Conservation (phyloP, 2,888 invertebrate genomes). For the Synanthedon myopaeformis region DNA sequence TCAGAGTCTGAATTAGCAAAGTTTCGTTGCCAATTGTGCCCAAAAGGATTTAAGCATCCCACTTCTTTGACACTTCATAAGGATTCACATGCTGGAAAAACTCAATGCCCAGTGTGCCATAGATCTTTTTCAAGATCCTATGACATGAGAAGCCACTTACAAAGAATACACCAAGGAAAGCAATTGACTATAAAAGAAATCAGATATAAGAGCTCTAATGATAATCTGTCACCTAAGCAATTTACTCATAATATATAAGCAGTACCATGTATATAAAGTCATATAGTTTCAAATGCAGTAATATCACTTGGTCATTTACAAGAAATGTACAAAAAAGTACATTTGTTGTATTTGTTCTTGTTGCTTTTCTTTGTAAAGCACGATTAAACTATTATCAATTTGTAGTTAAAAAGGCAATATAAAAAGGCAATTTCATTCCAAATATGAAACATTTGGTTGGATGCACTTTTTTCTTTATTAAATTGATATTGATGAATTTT, state of each 20-base stretch:
- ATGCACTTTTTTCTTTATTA: too few relatives aligned
- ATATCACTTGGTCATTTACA: too few relatives aligned
- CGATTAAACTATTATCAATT: too few relatives aligned
- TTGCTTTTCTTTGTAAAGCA: too few relatives aligned
- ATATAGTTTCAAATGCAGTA: too few relatives aligned
- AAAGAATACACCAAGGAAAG: conserved; percentile 71
- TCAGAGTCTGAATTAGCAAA: conserved; percentile 69
- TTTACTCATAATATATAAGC: conserved; percentile 30
- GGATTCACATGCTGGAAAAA: conserved; percentile 74
- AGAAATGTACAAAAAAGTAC: too few relatives aligned
- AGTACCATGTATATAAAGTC: too few relatives aligned
- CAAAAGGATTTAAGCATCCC: conserved; percentile 74
- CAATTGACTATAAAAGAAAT: conserved; percentile 64
- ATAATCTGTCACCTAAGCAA: conserved; percentile 45
- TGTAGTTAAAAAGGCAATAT: too few relatives aligned
- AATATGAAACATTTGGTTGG: too few relatives aligned
- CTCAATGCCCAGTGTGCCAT: conserved; percentile 73
- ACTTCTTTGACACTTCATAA: conserved; percentile 73
- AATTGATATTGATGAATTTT: too few relatives aligned
- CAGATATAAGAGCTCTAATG: conserved; percentile 55
- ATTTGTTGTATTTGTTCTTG: too few relatives aligned
- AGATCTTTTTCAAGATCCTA: conserved; percentile 73
- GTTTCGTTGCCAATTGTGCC: conserved; percentile 73
- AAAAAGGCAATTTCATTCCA: too few relatives aligned
- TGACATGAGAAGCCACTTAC: conserved; percentile 72